Conservation (phyloP, 2,113 vertebrate species). For the Promerops cafer region DNA sequence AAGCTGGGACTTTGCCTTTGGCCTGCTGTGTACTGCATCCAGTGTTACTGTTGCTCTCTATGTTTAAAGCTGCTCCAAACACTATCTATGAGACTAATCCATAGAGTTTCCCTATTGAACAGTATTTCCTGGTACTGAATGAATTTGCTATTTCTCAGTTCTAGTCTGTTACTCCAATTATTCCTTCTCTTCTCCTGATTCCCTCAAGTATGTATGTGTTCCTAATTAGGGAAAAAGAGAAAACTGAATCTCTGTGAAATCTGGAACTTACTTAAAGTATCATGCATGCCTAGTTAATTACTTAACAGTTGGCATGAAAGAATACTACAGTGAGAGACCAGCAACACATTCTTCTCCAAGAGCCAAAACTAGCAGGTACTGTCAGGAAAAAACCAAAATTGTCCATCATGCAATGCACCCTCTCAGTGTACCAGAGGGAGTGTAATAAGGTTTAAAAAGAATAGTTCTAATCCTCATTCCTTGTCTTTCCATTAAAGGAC, state of each 20-base stretch:
- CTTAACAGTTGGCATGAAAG: conserved; percentile 4
- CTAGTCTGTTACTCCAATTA: background rate
- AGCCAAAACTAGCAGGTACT: background rate
- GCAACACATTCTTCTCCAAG: background rate
- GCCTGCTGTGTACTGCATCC: background rate
- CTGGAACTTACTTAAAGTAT: background rate
- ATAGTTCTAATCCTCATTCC: background rate
- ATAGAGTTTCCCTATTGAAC: background rate
- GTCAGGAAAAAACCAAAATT: background rate
- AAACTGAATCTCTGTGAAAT: background rate
- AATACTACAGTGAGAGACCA: background rate
- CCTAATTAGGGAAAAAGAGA: background rate
- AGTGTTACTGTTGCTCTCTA: background rate
- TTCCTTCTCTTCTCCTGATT: background rate
- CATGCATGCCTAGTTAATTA: background rate
- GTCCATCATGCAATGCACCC: background rate
- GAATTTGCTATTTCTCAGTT: background rate
- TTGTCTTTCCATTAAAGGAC: conserved; percentile 43
- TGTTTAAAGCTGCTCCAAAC: background rate
- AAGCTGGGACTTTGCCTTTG: background rate
- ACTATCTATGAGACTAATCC: background rate
- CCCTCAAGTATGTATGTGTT: background rate
- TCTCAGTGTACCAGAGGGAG: background rate
- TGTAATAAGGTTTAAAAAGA: background rate
- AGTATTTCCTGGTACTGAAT: background rate